Evolutionary conservation across 2,113 vertebrate genomes (phyloP).

Genomic region (Crotalus helleri): DNA sequence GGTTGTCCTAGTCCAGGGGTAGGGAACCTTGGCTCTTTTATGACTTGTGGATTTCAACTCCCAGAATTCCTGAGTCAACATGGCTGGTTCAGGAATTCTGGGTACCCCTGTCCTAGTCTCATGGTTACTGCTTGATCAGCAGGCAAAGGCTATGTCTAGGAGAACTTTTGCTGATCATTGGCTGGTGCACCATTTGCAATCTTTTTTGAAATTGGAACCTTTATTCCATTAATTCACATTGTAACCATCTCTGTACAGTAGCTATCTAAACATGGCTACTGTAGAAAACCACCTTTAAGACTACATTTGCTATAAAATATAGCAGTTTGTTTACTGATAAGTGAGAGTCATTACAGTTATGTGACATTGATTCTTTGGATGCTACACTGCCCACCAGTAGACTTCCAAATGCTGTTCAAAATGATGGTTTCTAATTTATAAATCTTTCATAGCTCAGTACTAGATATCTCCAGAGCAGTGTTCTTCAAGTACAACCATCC

Average conservation of each 20-base stretch:
- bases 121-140: not conserved
- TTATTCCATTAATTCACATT: not conserved
- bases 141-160: not conserved
- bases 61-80: no score
- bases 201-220: not conserved
- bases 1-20: not conserved
- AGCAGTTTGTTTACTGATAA: not conserved
- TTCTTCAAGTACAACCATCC: not conserved
- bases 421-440: not conserved
- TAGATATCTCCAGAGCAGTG: not conserved
- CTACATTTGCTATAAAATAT: not conserved
- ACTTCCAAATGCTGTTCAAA: not conserved
- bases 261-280: not conserved
- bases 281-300: not conserved
- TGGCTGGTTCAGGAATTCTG: no score
- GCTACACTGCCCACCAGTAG: not conserved
- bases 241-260: not conserved
- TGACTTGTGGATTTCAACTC: no score
- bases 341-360: not conserved
- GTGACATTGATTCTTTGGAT: not conserved
- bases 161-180: not conserved
- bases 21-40: no score
- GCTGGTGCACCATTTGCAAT: not conserved
- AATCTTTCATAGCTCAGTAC: not conserved
- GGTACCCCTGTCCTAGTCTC: not conserved